Percentiles rank a stretch among this genome's conserved stretches.
phyloP scores from a whole-genome alignment of 2,797 vertebrate species.

The Phaenicophaeus curvirostris region DNA sequence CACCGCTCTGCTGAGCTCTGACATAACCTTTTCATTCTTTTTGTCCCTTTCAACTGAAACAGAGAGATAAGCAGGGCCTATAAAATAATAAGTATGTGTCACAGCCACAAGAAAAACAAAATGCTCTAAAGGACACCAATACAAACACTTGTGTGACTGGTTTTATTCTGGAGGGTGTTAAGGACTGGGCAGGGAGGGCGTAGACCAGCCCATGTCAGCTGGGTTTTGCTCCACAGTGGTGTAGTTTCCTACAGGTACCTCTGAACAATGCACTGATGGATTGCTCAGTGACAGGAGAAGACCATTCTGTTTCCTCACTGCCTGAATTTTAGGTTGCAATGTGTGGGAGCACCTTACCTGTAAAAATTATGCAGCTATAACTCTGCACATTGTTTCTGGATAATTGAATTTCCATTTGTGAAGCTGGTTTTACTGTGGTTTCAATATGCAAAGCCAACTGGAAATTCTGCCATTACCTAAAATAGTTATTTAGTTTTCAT shows the following conservation, averaged over 20 bases:
- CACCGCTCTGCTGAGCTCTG: neutral
- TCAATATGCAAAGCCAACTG: neutral
- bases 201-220: fast-evolving
- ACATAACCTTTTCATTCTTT: neutral
- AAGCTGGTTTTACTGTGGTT: neutral
- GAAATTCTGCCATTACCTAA: neutral
- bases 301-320: neutral
- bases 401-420: neutral
- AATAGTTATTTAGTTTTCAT: neutral
- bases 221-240: neutral
- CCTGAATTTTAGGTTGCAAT: neutral
- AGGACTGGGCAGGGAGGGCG: neutral
- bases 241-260: neutral
- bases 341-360: neutral
- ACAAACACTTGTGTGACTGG: fast-evolving
- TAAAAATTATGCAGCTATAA: neutral
- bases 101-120: neutral
- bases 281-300: neutral
- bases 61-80: neutral
- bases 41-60: neutral
- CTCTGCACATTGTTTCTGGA: neutral
- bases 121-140: neutral
- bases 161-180: neutral
- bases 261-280: neutral
- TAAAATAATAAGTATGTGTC: neutral